These are phyloP conservation scores for Pemphigus obesinymphae DNA, from an alignment of 1,140 invertebrate species.

Conservation along the genomic window DNA sequence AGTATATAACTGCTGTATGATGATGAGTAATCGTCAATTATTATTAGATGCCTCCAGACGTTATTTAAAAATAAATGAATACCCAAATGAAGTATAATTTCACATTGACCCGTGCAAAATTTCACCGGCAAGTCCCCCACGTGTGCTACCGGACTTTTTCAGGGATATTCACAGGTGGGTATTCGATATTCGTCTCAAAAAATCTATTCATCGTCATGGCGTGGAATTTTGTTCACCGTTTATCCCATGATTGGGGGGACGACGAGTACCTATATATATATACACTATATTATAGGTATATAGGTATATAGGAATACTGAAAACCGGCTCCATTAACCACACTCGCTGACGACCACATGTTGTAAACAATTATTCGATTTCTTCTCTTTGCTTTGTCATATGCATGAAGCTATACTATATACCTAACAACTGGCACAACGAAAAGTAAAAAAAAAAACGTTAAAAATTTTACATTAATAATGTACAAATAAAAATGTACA, in stretches of 20 bases:
- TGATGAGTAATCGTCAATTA: too few species aligned
- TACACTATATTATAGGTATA: not conserved
- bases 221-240: conserved; percentile 12
- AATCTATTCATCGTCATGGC: not conserved
- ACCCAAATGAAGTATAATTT: too few species aligned
- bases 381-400: conserved; percentile 28
- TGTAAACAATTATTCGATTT: conserved; percentile 40
- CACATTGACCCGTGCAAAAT: too few species aligned
- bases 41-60: too few species aligned
- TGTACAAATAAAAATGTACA: conserved; percentile 2
- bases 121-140: too few species aligned
- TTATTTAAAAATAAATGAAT: too few species aligned
- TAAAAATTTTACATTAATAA: not conserved
- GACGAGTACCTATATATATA: not conserved
- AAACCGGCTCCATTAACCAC: conserved; percentile 40
- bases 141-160: too few species aligned
- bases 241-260: not conserved
- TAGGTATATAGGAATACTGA: not conserved
- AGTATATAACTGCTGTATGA: too few species aligned
- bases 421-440: conserved; percentile 4
- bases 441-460: conserved; percentile 25
- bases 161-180: conserved; percentile 13
- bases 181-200: not conserved
- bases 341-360: conserved; percentile 23
- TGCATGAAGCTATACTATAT: not conserved